These are phyloP conservation scores for Aradophagus sp. DNA, from an alignment of 1,140 invertebrate genomes.

Conservation along the genomic window DNA sequence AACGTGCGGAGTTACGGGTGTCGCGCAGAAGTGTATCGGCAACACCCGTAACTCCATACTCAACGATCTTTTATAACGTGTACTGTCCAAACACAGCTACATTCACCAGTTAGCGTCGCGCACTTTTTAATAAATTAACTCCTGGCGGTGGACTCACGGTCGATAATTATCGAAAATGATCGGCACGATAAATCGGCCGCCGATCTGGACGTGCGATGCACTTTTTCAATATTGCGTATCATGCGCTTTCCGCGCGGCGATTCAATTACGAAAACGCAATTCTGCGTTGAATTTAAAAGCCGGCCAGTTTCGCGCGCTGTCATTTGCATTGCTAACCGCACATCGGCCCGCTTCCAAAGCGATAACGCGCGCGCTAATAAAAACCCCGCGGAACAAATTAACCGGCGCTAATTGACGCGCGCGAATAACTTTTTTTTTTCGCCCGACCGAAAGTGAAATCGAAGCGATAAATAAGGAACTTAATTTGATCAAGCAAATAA, in stretches of 20 bases:
- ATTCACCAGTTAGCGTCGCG: constrained; percentile 3
- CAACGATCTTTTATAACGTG: no score
- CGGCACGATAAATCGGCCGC: constrained; percentile 27
- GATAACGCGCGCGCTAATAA: no score
- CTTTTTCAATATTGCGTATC: constrained; percentile 7
- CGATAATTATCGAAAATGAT: constrained; percentile 42
- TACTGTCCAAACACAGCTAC: constrained; percentile 3
- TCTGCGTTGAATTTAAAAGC: constrained; percentile 33
- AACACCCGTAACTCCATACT: no score
- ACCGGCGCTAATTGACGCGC: constrained; percentile 30
- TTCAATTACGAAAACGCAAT: constrained; percentile 44
- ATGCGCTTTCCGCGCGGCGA: constrained; percentile 10
- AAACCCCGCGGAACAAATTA: constrained; percentile 31
- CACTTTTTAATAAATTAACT: constrained; percentile 31
- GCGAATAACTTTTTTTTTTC: constrained; percentile 16
- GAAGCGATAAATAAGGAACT: constrained; percentile 5
- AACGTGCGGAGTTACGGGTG: no score
- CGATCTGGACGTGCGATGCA: constrained; percentile 18
- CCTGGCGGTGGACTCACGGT: constrained; percentile 5
- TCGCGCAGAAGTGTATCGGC: no score
- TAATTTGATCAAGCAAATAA: constrained; percentile 11
- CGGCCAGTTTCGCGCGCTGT: constrained; percentile 8
- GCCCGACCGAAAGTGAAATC: constrained; percentile 10
- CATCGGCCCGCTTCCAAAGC: no score
- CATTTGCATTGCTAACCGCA: constrained; percentile 49